A percentile compares a stretch with the other conserved stretches of the same genome.
Conservation (phyloP, 2,113 vertebrate genomes). For the Leucopsar rothschildi region DNA sequence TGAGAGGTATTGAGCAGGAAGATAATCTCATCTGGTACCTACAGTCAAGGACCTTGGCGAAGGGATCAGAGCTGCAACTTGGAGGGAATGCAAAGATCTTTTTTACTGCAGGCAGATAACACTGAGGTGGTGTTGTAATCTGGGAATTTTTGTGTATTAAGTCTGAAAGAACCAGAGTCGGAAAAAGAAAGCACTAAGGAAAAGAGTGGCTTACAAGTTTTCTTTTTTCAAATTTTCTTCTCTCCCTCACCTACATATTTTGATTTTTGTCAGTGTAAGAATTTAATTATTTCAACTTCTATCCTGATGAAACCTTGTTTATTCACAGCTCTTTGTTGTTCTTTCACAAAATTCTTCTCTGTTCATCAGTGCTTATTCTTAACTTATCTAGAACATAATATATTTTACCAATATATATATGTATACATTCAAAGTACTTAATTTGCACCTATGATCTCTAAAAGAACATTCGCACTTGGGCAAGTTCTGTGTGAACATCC, state of each 20-base stretch:
- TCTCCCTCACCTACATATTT: background rate
- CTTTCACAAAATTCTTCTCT: background rate
- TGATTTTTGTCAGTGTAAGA: background rate
- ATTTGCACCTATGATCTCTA: background rate
- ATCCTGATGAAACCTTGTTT: background rate
- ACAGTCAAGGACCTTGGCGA: background rate
- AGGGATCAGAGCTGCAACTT: background rate
- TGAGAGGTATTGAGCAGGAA: background rate
- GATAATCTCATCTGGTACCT: background rate
- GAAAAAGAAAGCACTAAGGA: background rate
- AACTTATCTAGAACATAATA: background rate
- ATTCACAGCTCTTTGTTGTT: background rate
- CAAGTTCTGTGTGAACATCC: background rate
- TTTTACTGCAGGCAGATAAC: background rate
- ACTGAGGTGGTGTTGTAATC: background rate
- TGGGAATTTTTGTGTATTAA: background rate
- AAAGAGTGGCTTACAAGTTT: background rate
- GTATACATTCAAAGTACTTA: background rate
- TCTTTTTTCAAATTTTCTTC: background rate
- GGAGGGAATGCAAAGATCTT: rapidly evolving
- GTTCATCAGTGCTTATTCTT: background rate
- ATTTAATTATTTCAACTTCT: background rate
- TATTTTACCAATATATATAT: background rate
- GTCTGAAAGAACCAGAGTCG: background rate
- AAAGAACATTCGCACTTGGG: background rate